Evolutionary conservation across 2,888 invertebrate species (phyloP), one percentile per base, ranked within the genome.

Genomic region (Trichopria drosophilae): DNA sequence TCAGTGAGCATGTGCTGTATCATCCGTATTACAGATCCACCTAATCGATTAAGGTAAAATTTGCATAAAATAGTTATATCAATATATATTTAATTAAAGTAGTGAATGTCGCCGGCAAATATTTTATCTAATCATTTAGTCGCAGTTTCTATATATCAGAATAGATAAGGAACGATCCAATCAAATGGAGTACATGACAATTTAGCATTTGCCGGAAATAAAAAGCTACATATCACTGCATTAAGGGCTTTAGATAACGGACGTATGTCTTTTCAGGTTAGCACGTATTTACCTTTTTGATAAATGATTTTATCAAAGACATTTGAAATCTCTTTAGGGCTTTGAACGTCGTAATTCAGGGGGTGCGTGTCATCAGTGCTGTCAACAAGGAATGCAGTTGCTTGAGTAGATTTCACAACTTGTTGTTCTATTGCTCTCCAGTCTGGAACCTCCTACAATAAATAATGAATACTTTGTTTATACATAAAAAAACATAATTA

Each of bases 261-360:
- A 26, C 3, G 13, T 20, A 40, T 24, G 15, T 24, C 7, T 6
- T 13, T 24, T 12, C 23, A 7, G 16, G 20, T 23, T 26, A n/a
- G n/a, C n/a, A 10, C 6, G 4, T 34, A 46, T 40, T 40, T 46
- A 82, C 83, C 82, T 76, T 84, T 84, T 55, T 79, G 77, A 59
- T 84, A 84, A 45, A 81, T 80, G 1, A 83, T 80, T 15, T 76
- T 76, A 59, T 82, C 82, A 66, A 84, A 84, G 13, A 80, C 80
- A 1, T 76, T 75, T 2, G 76, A 62, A 45, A 82, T 77, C 58
- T 82, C 77, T 0, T 77, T 73, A 1, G 81, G 79, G 0, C 79
- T 78, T 53, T 56, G 42, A 13, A 53, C 51, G 4, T 47, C 45
- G 10, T 42, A 29, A 34, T 53, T 53, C 10, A 54, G 37, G 22